These are phyloP conservation scores for Cetonia aurata DNA, from an alignment of 2,888 invertebrate genomes.

Conservation along the genomic window DNA sequence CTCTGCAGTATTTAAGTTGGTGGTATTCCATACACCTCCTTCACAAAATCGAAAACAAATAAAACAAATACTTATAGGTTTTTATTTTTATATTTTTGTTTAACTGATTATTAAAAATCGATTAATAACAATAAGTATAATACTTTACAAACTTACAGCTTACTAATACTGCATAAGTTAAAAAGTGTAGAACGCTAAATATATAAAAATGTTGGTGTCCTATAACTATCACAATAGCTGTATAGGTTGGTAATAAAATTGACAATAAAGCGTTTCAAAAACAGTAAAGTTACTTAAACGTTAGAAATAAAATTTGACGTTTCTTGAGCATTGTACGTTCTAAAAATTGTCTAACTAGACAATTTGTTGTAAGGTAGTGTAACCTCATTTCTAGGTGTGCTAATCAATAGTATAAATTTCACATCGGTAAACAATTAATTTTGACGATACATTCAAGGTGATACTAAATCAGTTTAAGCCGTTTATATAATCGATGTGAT, in stretches of 20 bases:
- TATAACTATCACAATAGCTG: constrained; percentile 37
- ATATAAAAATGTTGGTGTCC: constrained; percentile 25
- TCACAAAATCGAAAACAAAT: not conserved
- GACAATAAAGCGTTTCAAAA: not conserved
- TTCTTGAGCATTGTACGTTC: constrained; percentile 32
- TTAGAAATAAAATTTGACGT: not conserved
- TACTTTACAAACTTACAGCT: constrained; percentile 19
- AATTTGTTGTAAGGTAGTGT: constrained; percentile 28
- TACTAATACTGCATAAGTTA: constrained; percentile 35
- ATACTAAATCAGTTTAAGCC: constrained; percentile 29
- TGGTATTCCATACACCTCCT: too few species aligned
- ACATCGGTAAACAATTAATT: constrained; percentile 42
- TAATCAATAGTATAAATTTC: constrained; percentile 42
- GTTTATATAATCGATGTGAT: constrained; percentile 14
- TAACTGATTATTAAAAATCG: constrained; percentile 30
- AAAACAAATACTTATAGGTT: not conserved
- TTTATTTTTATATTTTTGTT: not conserved
- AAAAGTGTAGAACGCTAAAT: constrained; percentile 6
- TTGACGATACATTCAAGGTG: constrained; percentile 28
- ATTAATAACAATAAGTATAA: constrained; percentile 25
- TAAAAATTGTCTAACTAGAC: constrained; percentile 41
- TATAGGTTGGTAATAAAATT: constrained; percentile 5
- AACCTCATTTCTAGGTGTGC: constrained; percentile 35
- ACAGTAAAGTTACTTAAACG: not conserved
- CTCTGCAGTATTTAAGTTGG: too few species aligned